Conservation (phyloP, 2,113 vertebrate species). For the Vulpes ferrilata region DNA sequence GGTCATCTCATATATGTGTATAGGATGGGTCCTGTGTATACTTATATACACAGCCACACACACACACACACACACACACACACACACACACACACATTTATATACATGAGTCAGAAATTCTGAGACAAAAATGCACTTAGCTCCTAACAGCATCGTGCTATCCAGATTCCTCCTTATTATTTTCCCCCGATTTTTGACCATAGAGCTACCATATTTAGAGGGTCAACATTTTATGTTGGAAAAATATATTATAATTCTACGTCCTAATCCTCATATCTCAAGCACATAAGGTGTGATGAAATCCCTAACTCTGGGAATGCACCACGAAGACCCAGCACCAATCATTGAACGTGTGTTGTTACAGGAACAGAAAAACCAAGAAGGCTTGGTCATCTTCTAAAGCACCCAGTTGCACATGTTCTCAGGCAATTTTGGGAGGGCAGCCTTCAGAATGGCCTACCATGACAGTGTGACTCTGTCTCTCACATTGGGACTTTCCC, state of each 20-base stretch:
- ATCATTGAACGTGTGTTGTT: rapidly evolving
- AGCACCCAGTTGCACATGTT: rapidly evolving
- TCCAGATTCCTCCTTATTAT: background rate
- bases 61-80: background rate
- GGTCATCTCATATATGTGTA: background rate
- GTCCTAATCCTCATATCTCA: background rate
- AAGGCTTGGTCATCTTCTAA: rapidly evolving
- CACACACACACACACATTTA: background rate
- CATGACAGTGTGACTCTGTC: rapidly evolving
- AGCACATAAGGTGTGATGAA: background rate
- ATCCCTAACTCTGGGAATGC: background rate
- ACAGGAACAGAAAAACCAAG: background rate
- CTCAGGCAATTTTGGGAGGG: rapidly evolving
- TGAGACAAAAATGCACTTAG: background rate
- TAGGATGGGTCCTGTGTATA: background rate
- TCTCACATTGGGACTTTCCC: background rate
- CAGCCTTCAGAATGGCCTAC: rapidly evolving
- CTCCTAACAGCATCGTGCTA: background rate
- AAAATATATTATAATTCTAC: background rate
- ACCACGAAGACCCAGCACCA: rapidly evolving
- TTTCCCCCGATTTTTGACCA: background rate
- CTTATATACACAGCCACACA: background rate
- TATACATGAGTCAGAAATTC: background rate
- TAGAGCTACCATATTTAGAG: background rate
- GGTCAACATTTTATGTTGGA: background rate